A percentile compares a stretch with the other conserved stretches of the same genome.
Evolutionary conservation across 2,888 invertebrate species (phyloP).

Genomic region (Abrostola triplasia): DNA sequence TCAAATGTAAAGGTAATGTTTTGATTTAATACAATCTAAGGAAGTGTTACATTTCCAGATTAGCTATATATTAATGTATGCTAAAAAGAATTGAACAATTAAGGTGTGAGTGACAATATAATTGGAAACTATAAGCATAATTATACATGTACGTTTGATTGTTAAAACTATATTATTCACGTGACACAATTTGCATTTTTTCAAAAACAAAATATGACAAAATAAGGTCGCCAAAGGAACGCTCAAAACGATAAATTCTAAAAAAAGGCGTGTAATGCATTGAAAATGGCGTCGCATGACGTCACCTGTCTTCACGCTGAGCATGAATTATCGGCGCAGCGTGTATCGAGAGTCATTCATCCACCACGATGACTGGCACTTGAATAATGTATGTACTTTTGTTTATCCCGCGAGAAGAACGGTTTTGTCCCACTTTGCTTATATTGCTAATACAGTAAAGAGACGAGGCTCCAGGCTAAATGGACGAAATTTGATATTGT

Average conservation of each 20-base stretch:
- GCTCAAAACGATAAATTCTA: constrained; percentile 12
- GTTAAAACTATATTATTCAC: background rate
- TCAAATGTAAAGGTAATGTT: background rate
- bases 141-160: background rate
- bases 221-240: background rate
- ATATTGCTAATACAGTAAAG: constrained; percentile 10
- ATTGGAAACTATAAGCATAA: background rate
- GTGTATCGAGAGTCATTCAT: constrained; percentile 48
- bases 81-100: background rate
- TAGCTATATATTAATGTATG: background rate
- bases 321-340: constrained; percentile 42
- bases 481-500: constrained; percentile 72
- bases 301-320: constrained; percentile 33
- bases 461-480: constrained; percentile 53
- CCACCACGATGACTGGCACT: constrained; percentile 40
- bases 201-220: background rate
- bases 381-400: constrained; percentile 44
- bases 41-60: background rate
- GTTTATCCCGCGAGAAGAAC: constrained; percentile 18
- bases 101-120: no score
- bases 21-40: background rate
- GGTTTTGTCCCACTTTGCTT: constrained; percentile 5
- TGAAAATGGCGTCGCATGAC: constrained; percentile 30
- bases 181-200: background rate
- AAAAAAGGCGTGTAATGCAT: constrained; percentile 27